Percentiles rank a stretch among this genome's conserved stretches.
These are phyloP conservation scores for Hippoglossus stenolepis DNA, from an alignment of 2,113 vertebrate genomes.

Conservation along the genomic window DNA sequence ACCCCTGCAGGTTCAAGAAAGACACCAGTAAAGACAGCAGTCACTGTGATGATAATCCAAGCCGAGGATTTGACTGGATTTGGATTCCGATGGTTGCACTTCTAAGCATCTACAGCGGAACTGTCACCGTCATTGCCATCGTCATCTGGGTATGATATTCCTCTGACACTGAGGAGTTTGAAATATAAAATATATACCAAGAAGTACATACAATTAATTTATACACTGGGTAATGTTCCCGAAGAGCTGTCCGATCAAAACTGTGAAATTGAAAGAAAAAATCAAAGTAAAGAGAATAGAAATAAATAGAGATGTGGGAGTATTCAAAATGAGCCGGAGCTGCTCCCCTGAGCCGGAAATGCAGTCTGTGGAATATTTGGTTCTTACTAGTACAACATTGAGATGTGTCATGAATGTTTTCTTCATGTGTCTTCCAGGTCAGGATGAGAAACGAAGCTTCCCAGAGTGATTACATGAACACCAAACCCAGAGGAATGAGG, in stretches of 20 bases:
- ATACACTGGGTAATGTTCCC: too few relatives aligned
- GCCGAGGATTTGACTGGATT: neutral
- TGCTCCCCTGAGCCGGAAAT: too few relatives aligned
- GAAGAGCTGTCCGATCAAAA: too few relatives aligned
- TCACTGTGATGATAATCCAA: rapidly evolving
- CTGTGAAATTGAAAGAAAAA: too few relatives aligned
- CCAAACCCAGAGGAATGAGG: constrained; percentile 40
- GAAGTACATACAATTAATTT: too few relatives aligned
- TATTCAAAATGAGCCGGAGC: too few relatives aligned
- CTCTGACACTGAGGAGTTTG: neutral
- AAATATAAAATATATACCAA: too few relatives aligned
- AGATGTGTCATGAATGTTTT: neutral
- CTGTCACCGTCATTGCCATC: constrained; percentile 7
- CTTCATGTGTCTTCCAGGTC: constrained; percentile 42
- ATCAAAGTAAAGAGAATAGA: too few relatives aligned
- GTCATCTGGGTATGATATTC: constrained; percentile 48
- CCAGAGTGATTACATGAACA: constrained; percentile 73
- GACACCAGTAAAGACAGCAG: rapidly evolving
- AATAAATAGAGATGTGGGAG: too few relatives aligned
- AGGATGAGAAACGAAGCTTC: constrained; percentile 26
- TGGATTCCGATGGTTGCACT: neutral
- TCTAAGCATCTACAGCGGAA: constrained; percentile 38
- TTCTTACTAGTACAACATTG: too few relatives aligned
- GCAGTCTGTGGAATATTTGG: too few relatives aligned
- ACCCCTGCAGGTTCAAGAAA: neutral